Evolutionary conservation across 92 coral and sea anemone genomes (phyloP).

Genomic region (Parazoanthus swiftii): DNA sequence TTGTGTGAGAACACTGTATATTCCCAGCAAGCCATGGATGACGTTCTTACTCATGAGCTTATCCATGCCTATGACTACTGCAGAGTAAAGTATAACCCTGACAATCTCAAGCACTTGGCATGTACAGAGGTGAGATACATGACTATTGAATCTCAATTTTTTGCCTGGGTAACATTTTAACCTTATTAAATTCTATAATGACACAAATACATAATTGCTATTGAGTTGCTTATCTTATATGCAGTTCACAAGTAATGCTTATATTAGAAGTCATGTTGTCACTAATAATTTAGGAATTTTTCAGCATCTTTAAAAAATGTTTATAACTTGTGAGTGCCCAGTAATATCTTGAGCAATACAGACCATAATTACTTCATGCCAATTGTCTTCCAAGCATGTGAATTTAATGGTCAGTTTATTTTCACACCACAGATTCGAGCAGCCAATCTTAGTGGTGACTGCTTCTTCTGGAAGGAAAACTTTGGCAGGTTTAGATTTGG

Average conservation of each 20-base stretch:
- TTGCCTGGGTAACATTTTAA: too few species aligned
- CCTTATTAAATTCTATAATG: too few species aligned
- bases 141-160: too few species aligned
- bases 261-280: too few species aligned
- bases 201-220: too few species aligned
- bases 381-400: too few species aligned
- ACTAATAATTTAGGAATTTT: too few species aligned
- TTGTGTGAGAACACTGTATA: constrained; percentile 91
- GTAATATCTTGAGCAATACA: not conserved
- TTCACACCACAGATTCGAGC: constrained; percentile 78
- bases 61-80: constrained; percentile 95
- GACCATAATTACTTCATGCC: not conserved
- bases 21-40: constrained; percentile 86
- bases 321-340: too few species aligned
- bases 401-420: not conserved
- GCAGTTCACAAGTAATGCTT: too few species aligned
- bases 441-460: constrained; percentile 98
- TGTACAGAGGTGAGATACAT: constrained; percentile 84
- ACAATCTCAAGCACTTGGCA: constrained; percentile 81
- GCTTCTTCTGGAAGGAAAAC: constrained; percentile 94
- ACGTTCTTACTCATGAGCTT: constrained; percentile 89
- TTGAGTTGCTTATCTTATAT: too few species aligned
- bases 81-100: constrained; percentile 84
- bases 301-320: too few species aligned
- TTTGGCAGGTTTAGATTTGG: constrained; percentile 87